These are phyloP conservation scores for Geococcyx californianus DNA, from an alignment of 2,113 vertebrate genomes.

Conservation along the genomic window DNA sequence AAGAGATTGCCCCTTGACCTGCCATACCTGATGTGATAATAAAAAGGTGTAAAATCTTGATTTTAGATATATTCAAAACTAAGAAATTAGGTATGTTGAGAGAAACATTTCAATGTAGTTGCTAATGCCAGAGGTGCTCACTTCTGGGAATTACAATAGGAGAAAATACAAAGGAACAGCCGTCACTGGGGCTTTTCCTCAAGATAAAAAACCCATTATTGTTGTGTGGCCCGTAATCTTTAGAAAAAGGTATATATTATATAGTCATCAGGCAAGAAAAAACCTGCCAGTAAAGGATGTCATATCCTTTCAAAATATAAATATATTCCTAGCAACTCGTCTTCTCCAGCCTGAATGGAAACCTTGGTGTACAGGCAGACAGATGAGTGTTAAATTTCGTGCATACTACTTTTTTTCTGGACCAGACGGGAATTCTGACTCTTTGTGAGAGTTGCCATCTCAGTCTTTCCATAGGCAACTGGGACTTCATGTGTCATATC, in stretches of 20 bases:
- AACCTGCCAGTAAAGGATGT: background rate
- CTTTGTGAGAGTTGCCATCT: background rate
- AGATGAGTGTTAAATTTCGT: background rate
- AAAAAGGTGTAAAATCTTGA: background rate
- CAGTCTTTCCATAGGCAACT: background rate
- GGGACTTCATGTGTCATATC: background rate
- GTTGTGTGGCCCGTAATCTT: background rate
- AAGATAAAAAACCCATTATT: background rate
- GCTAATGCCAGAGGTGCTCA: background rate
- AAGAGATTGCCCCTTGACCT: background rate
- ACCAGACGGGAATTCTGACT: background rate
- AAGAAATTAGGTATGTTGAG: background rate
- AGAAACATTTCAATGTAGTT: background rate
- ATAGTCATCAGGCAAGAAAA: background rate
- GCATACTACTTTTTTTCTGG: background rate
- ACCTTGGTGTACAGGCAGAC: background rate
- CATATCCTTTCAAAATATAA: background rate
- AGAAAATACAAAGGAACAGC: background rate
- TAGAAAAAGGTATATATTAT: background rate
- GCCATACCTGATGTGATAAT: rapidly evolving
- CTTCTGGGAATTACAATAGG: background rate
- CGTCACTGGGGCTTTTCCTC: background rate
- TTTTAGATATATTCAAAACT: background rate
- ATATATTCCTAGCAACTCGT: background rate
- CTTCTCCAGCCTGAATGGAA: background rate